These are phyloP conservation scores for Rhynchomys soricoides DNA, from an alignment of 2,113 vertebrate genomes.

Conservation along the genomic window DNA sequence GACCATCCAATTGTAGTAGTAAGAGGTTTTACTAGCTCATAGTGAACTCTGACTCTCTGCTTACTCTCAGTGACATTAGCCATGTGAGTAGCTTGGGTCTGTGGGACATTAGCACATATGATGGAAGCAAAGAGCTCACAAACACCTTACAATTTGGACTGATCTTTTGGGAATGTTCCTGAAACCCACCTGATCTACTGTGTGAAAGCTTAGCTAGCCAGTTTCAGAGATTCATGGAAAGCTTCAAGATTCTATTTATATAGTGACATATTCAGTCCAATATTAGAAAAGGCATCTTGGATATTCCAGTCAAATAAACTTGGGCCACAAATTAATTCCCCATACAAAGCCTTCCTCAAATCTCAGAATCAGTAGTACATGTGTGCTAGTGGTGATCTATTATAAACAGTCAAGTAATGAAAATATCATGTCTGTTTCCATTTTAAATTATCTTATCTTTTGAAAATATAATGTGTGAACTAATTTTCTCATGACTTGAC, in stretches of 20 bases:
- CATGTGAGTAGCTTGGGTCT: not conserved
- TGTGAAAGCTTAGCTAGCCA: not conserved
- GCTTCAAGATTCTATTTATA: not conserved
- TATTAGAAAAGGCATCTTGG: not conserved
- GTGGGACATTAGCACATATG: not conserved
- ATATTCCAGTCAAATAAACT: not conserved
- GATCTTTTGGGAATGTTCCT: not conserved
- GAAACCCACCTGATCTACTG: not conserved
- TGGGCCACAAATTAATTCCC: not conserved
- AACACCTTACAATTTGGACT: not conserved
- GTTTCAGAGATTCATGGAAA: not conserved
- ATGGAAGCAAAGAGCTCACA: not conserved
- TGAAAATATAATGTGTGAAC: not conserved
- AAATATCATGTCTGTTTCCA: not conserved
- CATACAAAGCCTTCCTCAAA: not conserved
- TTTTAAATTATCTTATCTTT: slow-evolving; percentile 6
- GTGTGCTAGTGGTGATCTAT: not conserved
- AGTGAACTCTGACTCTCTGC: not conserved
- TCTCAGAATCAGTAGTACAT: not conserved
- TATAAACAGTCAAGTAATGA: not conserved
- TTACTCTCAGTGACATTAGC: not conserved
- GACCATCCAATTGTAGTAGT: not conserved
- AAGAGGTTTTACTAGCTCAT: not conserved
- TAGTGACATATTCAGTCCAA: not conserved
- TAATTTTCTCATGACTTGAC: slow-evolving; percentile 20